Base-by-base conservation (phyloP, 2,888 invertebrate species). In the Dryomyza anilis region DNA sequence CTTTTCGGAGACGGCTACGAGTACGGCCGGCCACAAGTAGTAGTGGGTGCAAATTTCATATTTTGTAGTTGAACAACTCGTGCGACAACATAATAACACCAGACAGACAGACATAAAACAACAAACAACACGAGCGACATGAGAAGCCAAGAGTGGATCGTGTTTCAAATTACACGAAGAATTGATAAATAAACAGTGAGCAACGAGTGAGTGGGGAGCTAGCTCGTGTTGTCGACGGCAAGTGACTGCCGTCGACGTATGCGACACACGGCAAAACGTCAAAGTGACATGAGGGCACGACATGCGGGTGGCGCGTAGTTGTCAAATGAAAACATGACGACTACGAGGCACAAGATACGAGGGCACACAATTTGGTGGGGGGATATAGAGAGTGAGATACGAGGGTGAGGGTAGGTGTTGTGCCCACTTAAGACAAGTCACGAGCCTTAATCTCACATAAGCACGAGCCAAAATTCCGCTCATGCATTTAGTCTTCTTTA, bases 301-400 rank as follows among this genome's bases (percentile, higher is more conserved):
- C 21, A 59, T 59, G 59, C 59, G 59, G 59, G 59, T 59, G 59
- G 59, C 25, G 23, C 58, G 43, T 58, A 27, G 46, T 45, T 45
- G 58, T 58, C 58, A 58, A 23, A 45, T 45, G 30, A 45, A 56
- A n/a, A 50, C 50, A 25, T 50, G 25, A 50, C 36, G 19, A 55
- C 33, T 36, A 21, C 52, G 33, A 16, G 16, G 25, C 14, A 19
- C 39, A 27, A 33, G 53, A 33, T 43, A 19, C 14, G 23, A 2
- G 21, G 19, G 12, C 25, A n/a, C 39, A 39, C 39, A n/a, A 39
- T 25, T 50, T 25, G 21, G 48, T 23, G n/a, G n/a, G 19, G 29
- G n/a, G n/a, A n/a, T n/a, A n/a, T n/a, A n/a, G n/a, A n/a, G n/a
- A n/a, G n/a, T n/a, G n/a, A n/a, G n/a, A n/a, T n/a, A n/a, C n/a